Conservation (phyloP, 2,113 vertebrate species). For the Trinectes maculatus region DNA sequence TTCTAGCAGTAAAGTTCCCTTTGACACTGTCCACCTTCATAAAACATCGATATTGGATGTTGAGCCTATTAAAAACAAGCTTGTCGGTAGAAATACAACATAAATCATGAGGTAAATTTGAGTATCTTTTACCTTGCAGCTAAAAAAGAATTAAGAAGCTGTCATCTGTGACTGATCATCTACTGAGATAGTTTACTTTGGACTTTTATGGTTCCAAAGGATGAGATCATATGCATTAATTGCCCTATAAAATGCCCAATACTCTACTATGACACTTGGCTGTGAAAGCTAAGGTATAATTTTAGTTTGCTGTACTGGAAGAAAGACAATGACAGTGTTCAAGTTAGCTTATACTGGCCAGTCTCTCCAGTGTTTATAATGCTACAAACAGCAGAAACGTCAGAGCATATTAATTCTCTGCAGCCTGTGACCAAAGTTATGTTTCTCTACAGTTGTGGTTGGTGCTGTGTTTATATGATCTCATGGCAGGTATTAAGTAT, state of each 20-base stretch:
- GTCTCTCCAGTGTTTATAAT: no score
- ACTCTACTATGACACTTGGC: not conserved
- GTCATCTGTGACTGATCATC: not conserved
- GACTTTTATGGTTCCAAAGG: slow-evolving; percentile 19
- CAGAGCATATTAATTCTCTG: no score
- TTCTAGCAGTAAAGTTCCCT: no score
- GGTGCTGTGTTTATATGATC: no score
- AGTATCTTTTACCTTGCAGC: no score
- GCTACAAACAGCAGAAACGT: no score
- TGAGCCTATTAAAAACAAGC: not conserved
- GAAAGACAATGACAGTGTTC: no score
- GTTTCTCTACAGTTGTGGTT: not conserved
- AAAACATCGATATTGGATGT: not conserved
- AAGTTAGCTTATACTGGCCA: no score
- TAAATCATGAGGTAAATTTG: slow-evolving; percentile 15
- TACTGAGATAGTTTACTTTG: not conserved
- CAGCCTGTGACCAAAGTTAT: not conserved
- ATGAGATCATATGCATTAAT: slow-evolving; percentile 6
- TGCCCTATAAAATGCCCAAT: not conserved
- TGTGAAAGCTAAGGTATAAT: not conserved
- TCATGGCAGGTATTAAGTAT: not conserved
- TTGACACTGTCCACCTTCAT: not conserved
- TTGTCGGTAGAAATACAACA: slow-evolving; percentile 1
- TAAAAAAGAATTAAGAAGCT: not conserved
- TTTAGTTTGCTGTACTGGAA: no score